Base-by-base conservation (phyloP, 2,113 vertebrate species). In the Lutjanus erythropterus region DNA sequence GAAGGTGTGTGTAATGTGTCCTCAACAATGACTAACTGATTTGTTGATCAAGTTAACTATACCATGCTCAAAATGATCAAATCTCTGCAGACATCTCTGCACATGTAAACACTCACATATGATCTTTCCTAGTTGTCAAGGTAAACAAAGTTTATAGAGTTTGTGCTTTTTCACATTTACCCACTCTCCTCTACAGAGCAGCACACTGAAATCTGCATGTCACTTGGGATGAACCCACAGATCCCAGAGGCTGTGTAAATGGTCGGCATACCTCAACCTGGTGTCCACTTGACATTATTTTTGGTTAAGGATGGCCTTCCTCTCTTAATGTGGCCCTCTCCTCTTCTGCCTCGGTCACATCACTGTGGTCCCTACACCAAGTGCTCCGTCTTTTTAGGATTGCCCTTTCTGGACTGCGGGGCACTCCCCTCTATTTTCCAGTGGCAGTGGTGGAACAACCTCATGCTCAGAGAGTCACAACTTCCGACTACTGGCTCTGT, bases 361-460 rank as follows among this genome's bases (percentile, higher is more conserved):
- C 53, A 47, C 76, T 50, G 14, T 59, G 16, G 39, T 71, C 55
- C 46, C 58, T 33, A 71, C 44, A n/a, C 23, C 44, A 46, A 39
- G 58, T 44, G 71, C 21, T 72, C 47, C 21, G 9, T 75, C 3
- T 71, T 53, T 52, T 67, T 47, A 80, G 58, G 52, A 71, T 83
- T 21, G 2, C 37, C 31, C 23, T 85, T 55, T 73, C 42, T 33
- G 60, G 53, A 31, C 46, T 60, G 58, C 23, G 18, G 68, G 21
- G 4, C 25, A 67, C 42, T 37, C 25, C 5, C 14, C 56, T 75
- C 60, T 25, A 19, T 29, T 61, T 71, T 73, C 52, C 18, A 6
- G 12, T 31, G 33, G 53, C 46, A 59, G 58, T 67, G 31, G 25
- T 18, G 60, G 25, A 62, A 70, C 69, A 42, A 72, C 46, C 55